Evolutionary conservation across 2,888 invertebrate species (phyloP).

Genomic region (Microchrysa polita): DNA sequence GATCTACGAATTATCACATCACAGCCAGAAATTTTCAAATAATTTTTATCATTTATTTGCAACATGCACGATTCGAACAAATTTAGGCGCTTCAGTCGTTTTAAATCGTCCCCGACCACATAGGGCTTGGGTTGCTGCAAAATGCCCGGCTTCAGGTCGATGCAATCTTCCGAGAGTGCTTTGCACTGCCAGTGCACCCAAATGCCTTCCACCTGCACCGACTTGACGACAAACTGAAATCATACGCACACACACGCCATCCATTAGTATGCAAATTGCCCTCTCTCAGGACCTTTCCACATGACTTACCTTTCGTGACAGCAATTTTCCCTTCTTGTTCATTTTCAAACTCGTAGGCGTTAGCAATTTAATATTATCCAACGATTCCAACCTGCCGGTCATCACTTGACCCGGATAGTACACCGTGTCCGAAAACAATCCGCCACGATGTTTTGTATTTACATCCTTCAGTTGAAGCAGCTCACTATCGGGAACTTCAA

Average conservation of each 20-base stretch:
- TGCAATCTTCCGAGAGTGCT: conserved; percentile 69
- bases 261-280: not conserved
- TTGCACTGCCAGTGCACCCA: conserved; percentile 90
- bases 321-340: conserved; percentile 69
- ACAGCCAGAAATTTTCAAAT: conserved; percentile 78
- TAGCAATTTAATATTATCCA: conserved; percentile 85
- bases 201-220: conserved; percentile 81
- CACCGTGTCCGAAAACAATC: conserved; percentile 65
- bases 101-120: conserved; percentile 80
- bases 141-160: conserved; percentile 63
- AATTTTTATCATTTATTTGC: conserved; percentile 89
- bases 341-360: conserved; percentile 78
- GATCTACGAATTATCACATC: conserved; percentile 81
- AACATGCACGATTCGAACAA: conserved; percentile 88
- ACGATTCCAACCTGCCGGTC: conserved; percentile 75
- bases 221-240: conserved; percentile 80
- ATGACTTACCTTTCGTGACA: conserved; percentile 67
- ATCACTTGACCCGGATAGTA: conserved; percentile 80
- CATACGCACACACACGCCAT: not conserved
- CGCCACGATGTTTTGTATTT: conserved; percentile 72
- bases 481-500: conserved; percentile 69
- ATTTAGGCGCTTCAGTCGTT: conserved; percentile 83
- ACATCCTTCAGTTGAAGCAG: conserved; percentile 77
- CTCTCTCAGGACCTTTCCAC: not conserved
- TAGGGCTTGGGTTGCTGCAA: conserved; percentile 75